A percentile compares a stretch with the other conserved stretches of the same genome.
Conservation (phyloP, 35 echinoderm and acorn worm genomes). For the Lytechinus pictus region DNA sequence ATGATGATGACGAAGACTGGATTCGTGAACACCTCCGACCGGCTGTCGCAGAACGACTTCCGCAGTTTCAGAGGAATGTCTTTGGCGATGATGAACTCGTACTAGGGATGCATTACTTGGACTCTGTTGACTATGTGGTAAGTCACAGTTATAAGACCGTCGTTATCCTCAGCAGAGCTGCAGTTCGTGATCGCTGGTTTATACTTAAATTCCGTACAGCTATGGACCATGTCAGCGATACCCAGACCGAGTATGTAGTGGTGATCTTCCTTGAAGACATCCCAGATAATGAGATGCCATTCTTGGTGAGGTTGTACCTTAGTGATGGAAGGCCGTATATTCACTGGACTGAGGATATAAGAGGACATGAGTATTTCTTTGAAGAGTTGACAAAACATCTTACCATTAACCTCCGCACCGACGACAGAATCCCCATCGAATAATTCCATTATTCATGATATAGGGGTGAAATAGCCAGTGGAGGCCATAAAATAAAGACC, state of each 20-base stretch:
- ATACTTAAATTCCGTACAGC: conserved; percentile 22
- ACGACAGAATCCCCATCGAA: background rate
- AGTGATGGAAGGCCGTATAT: background rate
- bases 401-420: background rate
- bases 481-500: too few species aligned
- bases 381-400: background rate
- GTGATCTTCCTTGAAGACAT: background rate
- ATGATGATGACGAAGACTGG: conserved; percentile 14
- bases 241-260: background rate
- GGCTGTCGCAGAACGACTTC: background rate
- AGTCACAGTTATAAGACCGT: background rate
- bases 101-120: background rate
- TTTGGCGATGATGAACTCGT: background rate
- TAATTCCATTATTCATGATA: background rate
- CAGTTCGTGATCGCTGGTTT: background rate
- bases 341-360: background rate
- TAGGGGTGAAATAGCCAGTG: too few species aligned
- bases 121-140: background rate
- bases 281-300: background rate
- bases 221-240: background rate
- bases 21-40: background rate
- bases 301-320: background rate
- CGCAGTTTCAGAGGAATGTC: background rate
- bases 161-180: background rate
- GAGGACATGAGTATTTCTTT: background rate